Evolutionary conservation across 2,113 vertebrate genomes (phyloP).

Genomic region (Typhlomys cinereus): DNA sequence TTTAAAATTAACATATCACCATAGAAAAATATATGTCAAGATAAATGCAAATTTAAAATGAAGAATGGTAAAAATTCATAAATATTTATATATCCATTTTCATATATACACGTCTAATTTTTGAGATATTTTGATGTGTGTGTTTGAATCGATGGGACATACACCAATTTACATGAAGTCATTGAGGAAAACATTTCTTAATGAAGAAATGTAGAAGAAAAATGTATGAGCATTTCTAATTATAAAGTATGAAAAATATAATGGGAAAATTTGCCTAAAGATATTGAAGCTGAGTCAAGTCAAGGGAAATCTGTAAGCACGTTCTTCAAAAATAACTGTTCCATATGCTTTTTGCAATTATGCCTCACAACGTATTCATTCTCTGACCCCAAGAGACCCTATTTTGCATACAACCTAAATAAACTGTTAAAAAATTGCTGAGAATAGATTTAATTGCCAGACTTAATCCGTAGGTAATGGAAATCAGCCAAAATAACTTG

Average conservation of each 20-base stretch:
- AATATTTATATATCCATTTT: not conserved
- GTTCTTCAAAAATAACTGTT: constrained; percentile 38
- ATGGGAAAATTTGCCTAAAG: not conserved
- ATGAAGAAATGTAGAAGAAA: constrained; percentile 1
- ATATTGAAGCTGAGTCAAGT: not conserved
- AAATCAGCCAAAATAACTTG: constrained; percentile 56
- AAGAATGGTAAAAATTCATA: not conserved
- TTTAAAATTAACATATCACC: constrained; percentile 10
- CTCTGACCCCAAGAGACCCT: constrained; percentile 1
- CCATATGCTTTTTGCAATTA: constrained; percentile 30
- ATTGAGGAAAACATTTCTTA: not conserved
- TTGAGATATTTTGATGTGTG: not conserved
- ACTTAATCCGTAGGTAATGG: constrained; percentile 58
- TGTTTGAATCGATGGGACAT: not conserved
- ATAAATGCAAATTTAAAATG: not conserved
- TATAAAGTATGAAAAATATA: not conserved
- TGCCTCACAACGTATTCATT: not conserved
- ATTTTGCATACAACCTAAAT: constrained; percentile 53
- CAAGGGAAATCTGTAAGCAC: not conserved
- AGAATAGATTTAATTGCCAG: constrained; percentile 49
- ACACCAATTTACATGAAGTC: constrained; percentile 17
- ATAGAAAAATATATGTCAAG: not conserved
- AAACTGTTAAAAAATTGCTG: constrained; percentile 44
- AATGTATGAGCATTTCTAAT: constrained; percentile 25
- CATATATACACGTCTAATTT: not conserved